phyloP scores from a whole-genome alignment of 2,113 vertebrate species.

The Phaethon lepturus region DNA sequence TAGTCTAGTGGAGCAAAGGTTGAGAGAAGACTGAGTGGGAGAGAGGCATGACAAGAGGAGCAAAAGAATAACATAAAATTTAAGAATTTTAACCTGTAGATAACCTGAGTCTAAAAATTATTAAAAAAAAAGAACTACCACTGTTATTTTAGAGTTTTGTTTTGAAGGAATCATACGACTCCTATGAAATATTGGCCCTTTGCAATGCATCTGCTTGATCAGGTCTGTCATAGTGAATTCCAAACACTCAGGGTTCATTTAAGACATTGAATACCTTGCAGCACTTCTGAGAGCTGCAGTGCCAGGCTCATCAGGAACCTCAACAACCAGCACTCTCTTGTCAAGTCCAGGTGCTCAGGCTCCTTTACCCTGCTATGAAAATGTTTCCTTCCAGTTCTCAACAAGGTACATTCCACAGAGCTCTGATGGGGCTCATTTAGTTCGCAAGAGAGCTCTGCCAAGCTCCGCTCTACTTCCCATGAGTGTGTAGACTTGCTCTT shows the following conservation, averaged over 20 bases:
- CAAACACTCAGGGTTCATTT: not conserved
- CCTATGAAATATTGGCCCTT: not conserved
- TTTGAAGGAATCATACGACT: not conserved
- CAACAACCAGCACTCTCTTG: not conserved
- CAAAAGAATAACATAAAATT: not conserved
- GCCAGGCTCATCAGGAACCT: not conserved
- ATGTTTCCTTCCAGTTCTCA: not conserved
- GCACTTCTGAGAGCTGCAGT: not conserved
- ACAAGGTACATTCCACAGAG: not conserved
- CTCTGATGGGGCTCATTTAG: not conserved
- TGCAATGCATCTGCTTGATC: not conserved
- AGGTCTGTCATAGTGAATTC: not conserved
- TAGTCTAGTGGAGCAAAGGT: not conserved
- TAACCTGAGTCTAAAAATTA: not conserved
- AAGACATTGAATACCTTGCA: not conserved
- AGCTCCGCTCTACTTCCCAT: not conserved
- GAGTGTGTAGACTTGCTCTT: not conserved
- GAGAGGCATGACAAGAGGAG: not conserved
- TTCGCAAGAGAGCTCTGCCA: not conserved
- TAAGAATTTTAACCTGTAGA: not conserved
- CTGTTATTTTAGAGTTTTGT: not conserved
- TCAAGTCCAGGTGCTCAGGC: not conserved
- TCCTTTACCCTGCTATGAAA: not conserved
- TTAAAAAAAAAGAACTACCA: not conserved
- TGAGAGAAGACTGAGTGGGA: not conserved